phyloP scores from a whole-genome alignment of 2,797 vertebrate genomes.

The Trematomus bernacchii region DNA sequence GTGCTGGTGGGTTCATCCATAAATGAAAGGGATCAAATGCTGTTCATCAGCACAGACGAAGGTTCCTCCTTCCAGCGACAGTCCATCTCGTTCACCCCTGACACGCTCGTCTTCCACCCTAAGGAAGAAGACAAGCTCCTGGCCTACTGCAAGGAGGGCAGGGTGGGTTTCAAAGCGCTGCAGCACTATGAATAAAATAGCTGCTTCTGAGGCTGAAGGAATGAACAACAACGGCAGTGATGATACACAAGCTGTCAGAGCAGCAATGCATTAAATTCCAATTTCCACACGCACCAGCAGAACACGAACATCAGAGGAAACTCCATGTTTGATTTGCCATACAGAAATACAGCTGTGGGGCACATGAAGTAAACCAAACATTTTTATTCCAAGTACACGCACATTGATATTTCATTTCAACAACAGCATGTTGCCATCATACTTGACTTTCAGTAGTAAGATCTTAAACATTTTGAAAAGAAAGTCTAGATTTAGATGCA shows the following conservation, averaged over 20 bases:
- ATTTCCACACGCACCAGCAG: constrained; percentile 14
- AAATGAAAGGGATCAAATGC: constrained; percentile 92
- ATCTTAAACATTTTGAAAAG: not conserved
- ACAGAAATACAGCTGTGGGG: constrained; percentile 24
- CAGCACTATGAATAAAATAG: not conserved
- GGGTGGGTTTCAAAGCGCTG: constrained; percentile 79
- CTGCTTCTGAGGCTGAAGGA: constrained; percentile 14
- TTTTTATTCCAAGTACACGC: constrained; percentile 1
- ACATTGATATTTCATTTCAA: constrained; percentile 7
- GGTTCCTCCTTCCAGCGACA: constrained; percentile 95
- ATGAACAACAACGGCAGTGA: not conserved
- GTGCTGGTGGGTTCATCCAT: constrained; percentile 94
- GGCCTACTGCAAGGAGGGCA: constrained; percentile 91
- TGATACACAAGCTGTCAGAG: constrained; percentile 17
- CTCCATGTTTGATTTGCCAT: constrained; percentile 35
- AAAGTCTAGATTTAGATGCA: not conserved
- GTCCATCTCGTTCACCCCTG: constrained; percentile 89
- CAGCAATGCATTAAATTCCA: constrained; percentile 30
- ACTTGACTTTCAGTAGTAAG: not conserved
- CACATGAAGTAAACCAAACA: constrained; percentile 14
- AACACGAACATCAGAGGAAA: constrained; percentile 40
- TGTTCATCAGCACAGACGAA: constrained; percentile 95
- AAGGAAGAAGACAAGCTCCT: constrained; percentile 95
- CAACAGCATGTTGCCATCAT: constrained; percentile 10
- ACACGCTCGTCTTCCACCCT: constrained; percentile 93